phyloP scores from a whole-genome alignment of 2,113 vertebrate species.

The Laticauda colubrina region DNA sequence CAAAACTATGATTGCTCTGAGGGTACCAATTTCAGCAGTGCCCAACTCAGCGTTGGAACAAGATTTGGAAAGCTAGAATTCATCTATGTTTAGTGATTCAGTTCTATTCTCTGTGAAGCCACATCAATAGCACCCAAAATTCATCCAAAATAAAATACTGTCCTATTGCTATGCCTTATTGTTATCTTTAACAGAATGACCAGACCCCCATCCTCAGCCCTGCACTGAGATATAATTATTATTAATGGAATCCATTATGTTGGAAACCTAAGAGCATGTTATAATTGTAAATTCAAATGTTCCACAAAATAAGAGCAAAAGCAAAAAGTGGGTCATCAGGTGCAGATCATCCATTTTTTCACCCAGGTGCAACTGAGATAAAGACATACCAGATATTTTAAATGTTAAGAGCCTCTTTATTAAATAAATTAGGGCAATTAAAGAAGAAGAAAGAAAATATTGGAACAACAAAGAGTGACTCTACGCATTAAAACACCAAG shows the following conservation, averaged over 20 bases:
- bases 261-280: not conserved
- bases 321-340: not conserved
- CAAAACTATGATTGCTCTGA: not conserved
- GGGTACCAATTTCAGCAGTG: not conserved
- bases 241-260: not conserved
- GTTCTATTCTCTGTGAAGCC: not conserved
- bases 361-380: fast-evolving
- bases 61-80: not conserved
- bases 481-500: not conserved
- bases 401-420: not conserved
- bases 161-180: not conserved
- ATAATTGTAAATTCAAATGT: not conserved
- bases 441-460: not conserved
- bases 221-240: not conserved
- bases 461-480: not conserved
- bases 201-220: not conserved
- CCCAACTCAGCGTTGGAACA: not conserved
- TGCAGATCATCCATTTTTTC: not conserved
- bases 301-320: not conserved
- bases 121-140: not conserved
- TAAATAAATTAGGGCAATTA: not conserved
- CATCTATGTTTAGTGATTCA: not conserved
- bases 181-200: not conserved
- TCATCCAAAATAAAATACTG: not conserved
- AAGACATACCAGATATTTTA: not conserved